Percentiles rank a stretch among this genome's conserved stretches.
These are phyloP conservation scores for Clarias magur DNA, from an alignment of 2,113 vertebrate species.

Conservation along the genomic window DNA sequence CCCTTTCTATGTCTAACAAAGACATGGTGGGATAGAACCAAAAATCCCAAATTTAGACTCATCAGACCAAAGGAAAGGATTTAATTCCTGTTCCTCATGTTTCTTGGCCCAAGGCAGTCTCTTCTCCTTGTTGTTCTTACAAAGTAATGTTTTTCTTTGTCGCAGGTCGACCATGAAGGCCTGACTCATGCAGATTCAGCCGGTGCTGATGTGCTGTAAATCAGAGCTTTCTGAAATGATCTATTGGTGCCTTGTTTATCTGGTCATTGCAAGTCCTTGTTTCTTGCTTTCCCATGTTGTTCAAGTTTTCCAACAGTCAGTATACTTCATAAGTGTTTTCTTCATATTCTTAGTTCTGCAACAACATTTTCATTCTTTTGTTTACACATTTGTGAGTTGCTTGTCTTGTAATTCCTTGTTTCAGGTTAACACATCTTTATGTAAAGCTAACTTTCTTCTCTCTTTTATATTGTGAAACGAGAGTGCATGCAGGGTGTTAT, in stretches of 20 bases:
- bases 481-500: not conserved
- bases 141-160: too few species aligned
- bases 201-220: not conserved
- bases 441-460: not conserved
- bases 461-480: not conserved
- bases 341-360: not conserved
- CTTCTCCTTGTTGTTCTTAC: too few species aligned
- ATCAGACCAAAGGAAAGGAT: too few species aligned
- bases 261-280: not conserved
- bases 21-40: too few species aligned
- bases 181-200: too few species aligned
- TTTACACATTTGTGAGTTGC: not conserved
- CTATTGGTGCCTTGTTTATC: too few species aligned
- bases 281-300: not conserved
- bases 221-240: not conserved
- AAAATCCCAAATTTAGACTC: too few species aligned
- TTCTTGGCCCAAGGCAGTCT: too few species aligned
- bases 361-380: not conserved
- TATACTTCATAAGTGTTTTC: not conserved
- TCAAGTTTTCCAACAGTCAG: not conserved
- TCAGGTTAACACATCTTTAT: not conserved
- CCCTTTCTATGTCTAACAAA: too few species aligned
- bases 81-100: too few species aligned
- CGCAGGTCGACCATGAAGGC: too few species aligned
- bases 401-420: not conserved